These are phyloP conservation scores for Thunnus maccoyii DNA, from an alignment of 2,113 vertebrate genomes.

Conservation along the genomic window DNA sequence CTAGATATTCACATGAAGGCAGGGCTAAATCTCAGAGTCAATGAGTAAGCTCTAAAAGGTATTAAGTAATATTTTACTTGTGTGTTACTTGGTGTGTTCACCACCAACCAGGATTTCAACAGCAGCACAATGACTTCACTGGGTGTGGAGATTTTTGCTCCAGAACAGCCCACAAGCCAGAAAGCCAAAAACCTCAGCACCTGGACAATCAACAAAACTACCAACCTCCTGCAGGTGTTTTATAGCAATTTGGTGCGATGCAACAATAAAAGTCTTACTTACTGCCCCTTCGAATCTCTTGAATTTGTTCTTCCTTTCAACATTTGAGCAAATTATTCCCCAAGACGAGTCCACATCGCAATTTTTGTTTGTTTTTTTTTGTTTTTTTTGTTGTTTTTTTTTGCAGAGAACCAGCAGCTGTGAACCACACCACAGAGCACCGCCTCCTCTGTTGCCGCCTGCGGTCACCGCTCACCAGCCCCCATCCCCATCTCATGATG, in stretches of 20 bases:
- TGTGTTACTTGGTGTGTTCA: background rate
- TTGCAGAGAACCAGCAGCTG: conserved; percentile 49
- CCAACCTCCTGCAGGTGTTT: conserved; percentile 56
- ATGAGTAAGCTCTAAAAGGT: too few species aligned
- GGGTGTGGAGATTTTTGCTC: conserved; percentile 19
- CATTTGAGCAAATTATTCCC: conserved; percentile 34
- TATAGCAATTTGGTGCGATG: conserved; percentile 27
- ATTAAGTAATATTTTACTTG: background rate
- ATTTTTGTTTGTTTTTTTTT: background rate
- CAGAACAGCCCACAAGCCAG: conserved; percentile 1
- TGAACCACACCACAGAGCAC: conserved; percentile 44
- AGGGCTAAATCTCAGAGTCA: too few species aligned
- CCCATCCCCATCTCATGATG: conserved; percentile 55
- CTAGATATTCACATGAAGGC: too few species aligned
- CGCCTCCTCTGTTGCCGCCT: conserved; percentile 46
- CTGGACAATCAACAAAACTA: conserved; percentile 19
- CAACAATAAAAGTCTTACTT: conserved; percentile 25
- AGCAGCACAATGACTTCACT: conserved; percentile 26
- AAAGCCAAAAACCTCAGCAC: conserved; percentile 18
- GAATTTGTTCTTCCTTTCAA: conserved; percentile 48
- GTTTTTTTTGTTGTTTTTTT: background rate
- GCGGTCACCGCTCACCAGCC: conserved; percentile 44
- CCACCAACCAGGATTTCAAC: conserved; percentile 20
- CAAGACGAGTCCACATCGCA: conserved; percentile 10
- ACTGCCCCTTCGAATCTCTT: conserved; percentile 28